Evolutionary conservation across 2,888 invertebrate genomes (phyloP).

Genomic region (Anthoptus insignis): DNA sequence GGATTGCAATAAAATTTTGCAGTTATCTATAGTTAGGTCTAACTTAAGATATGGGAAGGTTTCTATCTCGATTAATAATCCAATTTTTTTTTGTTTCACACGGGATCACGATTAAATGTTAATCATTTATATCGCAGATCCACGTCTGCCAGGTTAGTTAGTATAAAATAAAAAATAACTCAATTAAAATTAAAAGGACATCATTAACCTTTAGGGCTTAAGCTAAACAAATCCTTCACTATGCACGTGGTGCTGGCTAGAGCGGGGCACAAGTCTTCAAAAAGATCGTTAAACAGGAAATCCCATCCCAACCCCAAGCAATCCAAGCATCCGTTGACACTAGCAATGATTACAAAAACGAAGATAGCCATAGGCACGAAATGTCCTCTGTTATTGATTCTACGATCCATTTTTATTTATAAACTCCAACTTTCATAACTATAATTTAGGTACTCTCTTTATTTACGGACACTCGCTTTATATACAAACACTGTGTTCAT

Average conservation of each 20-base stretch:
- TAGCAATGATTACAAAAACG: constrained; percentile 51
- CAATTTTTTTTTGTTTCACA: too few species aligned
- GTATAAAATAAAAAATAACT: not conserved
- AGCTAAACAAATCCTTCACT: constrained; percentile 65
- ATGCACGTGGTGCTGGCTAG: constrained; percentile 61
- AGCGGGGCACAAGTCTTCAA: constrained; percentile 68
- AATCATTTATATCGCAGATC: too few species aligned
- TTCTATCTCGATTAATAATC: too few species aligned
- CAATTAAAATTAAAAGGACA: too few species aligned
- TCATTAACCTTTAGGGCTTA: constrained; percentile 62
- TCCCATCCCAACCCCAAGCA: constrained; percentile 62
- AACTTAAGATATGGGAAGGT: too few species aligned
- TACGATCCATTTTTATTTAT: constrained; percentile 8
- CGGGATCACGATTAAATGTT: too few species aligned
- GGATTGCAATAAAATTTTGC: too few species aligned
- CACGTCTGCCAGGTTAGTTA: too few species aligned
- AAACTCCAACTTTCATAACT: not conserved
- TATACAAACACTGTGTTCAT: not conserved
- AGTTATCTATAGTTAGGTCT: too few species aligned
- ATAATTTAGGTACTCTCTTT: not conserved
- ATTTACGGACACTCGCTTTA: not conserved
- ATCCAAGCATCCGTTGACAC: constrained; percentile 62
- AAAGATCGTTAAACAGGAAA: constrained; percentile 65
- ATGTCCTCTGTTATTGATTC: constrained; percentile 4
- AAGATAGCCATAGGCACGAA: not conserved